Evolutionary conservation across 1,140 invertebrate genomes (phyloP), one percentile per base, ranked within the genome.

Genomic region (Andrena cerasifolii): DNA sequence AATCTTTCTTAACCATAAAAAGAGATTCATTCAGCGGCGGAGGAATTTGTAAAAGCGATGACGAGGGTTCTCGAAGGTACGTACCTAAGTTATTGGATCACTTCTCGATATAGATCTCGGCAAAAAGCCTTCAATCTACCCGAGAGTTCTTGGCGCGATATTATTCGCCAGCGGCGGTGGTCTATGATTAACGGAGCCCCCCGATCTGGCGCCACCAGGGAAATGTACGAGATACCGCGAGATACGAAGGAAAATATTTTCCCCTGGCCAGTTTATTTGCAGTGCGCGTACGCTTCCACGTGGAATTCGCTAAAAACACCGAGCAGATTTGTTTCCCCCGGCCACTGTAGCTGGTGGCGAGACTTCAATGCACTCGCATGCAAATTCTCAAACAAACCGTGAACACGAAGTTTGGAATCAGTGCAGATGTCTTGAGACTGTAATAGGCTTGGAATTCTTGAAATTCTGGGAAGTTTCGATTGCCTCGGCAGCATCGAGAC

Each of bases 161-260:
- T 36, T 61, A 36, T 33, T 36, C 16, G 56, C 43, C 40, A n/a
- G 6, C 61, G 66, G 51, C 67, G 58, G 33, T 51, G 47, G 31
- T 33, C 49, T 83, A 82, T 59, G 82, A 83, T 83, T 78, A 73
- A 82, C 51, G 65, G 36, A 51, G 63, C 77, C 75, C 36, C 72
- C 77, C 78, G 73, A 73, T 58, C 36, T 45, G 59, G 58, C 62
- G 80, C 67, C 80, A 83, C 80, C 63, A 51, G 71, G 47, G 61
- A 74, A 74, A 74, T 53, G 36, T 43, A 43, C 36, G 61, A 21
- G 56, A 36, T 54, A 63, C 66, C n/a, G 71, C 10, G 49, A 40
- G 40, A 43, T 26, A 24, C 18, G 43, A 31, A 58, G 67, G 43
- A 59, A 82, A 77, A 77, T 80, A 80, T 75, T 80, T 75, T 80